Evolutionary conservation across 2,113 vertebrate genomes (phyloP).

Genomic region (Helogale parvula): DNA sequence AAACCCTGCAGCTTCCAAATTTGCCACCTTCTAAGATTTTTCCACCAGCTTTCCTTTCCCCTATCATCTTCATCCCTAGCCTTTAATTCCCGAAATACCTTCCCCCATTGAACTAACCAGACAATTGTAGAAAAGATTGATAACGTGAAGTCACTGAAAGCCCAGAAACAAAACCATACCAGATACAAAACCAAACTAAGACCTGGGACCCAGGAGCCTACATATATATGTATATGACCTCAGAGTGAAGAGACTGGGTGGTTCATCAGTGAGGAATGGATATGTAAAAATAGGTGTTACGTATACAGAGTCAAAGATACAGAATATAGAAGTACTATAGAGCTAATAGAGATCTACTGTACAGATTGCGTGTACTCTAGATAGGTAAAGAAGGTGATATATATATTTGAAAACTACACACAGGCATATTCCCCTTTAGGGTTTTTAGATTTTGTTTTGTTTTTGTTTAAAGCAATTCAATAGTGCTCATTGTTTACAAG

Average conservation of each 20-base stretch:
- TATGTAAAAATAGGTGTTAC: not conserved
- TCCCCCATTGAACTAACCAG: not conserved
- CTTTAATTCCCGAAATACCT: not conserved
- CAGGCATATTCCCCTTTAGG: not conserved
- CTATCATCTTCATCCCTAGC: not conserved
- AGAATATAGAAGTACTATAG: not conserved
- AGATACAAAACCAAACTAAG: too few species aligned
- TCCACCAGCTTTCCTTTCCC: not conserved
- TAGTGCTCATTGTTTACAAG: not conserved
- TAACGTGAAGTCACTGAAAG: not conserved
- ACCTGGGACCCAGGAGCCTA: not conserved
- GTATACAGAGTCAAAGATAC: not conserved
- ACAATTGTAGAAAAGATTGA: not conserved
- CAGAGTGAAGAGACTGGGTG: not conserved
- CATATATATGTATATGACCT: not conserved
- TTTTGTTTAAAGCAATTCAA: conserved; percentile 9
- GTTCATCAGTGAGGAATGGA: not conserved
- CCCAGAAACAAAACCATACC: not conserved
- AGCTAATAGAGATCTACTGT: not conserved
- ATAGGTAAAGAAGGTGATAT: not conserved
- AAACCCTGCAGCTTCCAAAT: not conserved
- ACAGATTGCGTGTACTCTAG: not conserved
- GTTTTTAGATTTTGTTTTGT: not conserved
- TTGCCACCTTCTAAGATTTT: not conserved
- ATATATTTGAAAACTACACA: not conserved